Evolutionary conservation across 1,140 invertebrate genomes (phyloP).

Genomic region (Drosophila albomicans): DNA sequence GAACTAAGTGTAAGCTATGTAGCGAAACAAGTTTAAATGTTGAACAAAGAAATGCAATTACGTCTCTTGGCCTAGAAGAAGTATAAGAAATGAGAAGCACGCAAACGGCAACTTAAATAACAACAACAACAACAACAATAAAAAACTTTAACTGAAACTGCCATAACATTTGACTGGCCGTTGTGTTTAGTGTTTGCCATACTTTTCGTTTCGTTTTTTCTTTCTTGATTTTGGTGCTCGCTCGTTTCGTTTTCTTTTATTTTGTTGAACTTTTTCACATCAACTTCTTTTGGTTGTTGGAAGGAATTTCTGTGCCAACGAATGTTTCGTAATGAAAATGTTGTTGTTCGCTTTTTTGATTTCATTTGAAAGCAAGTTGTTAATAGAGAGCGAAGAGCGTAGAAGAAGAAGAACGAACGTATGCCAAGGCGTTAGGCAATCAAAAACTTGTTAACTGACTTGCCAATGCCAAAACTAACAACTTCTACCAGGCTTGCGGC

Average conservation of each 20-base stretch:
- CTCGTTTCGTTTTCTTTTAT: constrained; percentile 17
- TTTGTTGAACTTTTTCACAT: constrained; percentile 72
- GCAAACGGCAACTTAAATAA: constrained; percentile 48
- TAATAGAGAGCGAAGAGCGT: constrained; percentile 33
- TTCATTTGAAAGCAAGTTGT: constrained; percentile 56
- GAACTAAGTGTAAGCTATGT: constrained; percentile 66
- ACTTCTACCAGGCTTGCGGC: constrained; percentile 54
- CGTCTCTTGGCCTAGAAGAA: constrained; percentile 59
- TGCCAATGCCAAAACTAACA: constrained; percentile 57
- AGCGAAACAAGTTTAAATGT: constrained; percentile 79
- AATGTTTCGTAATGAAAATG: constrained; percentile 81
- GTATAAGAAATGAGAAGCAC: constrained; percentile 51
- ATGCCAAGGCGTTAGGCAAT: constrained; percentile 50
- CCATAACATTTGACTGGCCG: constrained; percentile 70
- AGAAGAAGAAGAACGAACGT: neutral
- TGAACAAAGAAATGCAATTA: constrained; percentile 82
- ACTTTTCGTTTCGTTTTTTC: constrained; percentile 50
- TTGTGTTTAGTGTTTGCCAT: constrained; percentile 55
- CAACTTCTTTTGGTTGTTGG: constrained; percentile 58
- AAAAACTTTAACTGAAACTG: constrained; percentile 56
- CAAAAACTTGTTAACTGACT: constrained; percentile 67
- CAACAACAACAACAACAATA: constrained; percentile 33
- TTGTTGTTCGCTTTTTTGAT: constrained; percentile 48
- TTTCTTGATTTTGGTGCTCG: no score
- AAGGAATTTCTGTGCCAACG: constrained; percentile 58